Evolutionary conservation across 2,113 vertebrate genomes (phyloP), one percentile per base, ranked within the genome.

Genomic region (Heteronetta atricapilla): DNA sequence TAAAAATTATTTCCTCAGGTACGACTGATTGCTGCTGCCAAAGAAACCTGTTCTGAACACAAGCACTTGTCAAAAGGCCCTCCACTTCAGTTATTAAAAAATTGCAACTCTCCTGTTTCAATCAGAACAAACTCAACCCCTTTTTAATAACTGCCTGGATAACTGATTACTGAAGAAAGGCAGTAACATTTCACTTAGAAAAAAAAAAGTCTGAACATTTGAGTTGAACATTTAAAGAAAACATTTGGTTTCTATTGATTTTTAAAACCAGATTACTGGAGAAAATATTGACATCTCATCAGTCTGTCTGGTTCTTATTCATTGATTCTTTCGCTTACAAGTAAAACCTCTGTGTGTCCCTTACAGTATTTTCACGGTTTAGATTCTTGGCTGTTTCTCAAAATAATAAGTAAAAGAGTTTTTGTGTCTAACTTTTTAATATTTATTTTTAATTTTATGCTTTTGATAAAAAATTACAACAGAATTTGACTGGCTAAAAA

Each of bases 251-350:
- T 89, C 67, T 62, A 95, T 52, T 86, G 89, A 95, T 90, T 89
- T 88, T 87, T 94, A 78, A 87, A 97, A 96, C 28, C 53, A 79
- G 33, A 93, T 96, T 94, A 96, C 55, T 72, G 55, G 29, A 72
- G 46, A 88, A 95, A 93, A 83, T 88, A 95, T 52, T 90, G 94
- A 93, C 80, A 58, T 77, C 77, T 88, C 63, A 93, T 90, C 74
- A 89, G 60, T 77, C 78, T 87, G 74, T 82, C 89, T 55, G 58
- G 29, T 66, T 95, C 77, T 60, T 58, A 48, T 86, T 88, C 86
- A 94, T n/a, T 83, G 86, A 91, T 88, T 93, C 46, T 56, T 86
- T 20, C 38, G 52, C 29, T 92, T 76, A 77, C 3, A 93, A 56
- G 31, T 40, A 66, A 89, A 42, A 90, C 7, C 28, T 88, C 20